Conservation (phyloP, 2,888 invertebrate species). For the Caenorhabditis sp. region DNA sequence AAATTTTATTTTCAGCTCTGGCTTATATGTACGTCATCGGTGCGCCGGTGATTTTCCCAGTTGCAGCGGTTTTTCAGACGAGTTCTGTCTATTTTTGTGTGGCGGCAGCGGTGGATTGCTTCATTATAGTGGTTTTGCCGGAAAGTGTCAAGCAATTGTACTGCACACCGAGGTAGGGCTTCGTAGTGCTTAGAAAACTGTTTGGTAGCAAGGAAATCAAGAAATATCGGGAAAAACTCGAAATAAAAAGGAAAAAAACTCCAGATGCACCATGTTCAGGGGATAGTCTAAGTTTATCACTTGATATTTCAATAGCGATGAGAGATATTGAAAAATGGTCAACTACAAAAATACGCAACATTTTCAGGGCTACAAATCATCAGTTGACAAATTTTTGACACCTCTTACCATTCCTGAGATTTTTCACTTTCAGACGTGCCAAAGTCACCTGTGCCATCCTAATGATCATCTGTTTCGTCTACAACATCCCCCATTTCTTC, state of each 20-base stretch:
- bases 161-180: constrained; percentile 78
- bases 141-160: constrained; percentile 73
- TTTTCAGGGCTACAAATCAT: neutral
- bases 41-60: constrained; percentile 80
- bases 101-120: constrained; percentile 82
- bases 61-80: constrained; percentile 82
- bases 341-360: too few relatives aligned
- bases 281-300: too few relatives aligned
- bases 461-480: constrained; percentile 74
- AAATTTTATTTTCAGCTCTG: constrained; percentile 69
- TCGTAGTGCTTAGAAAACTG: neutral
- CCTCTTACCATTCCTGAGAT: neutral
- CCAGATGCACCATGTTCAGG: too few relatives aligned
- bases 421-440: constrained; percentile 68
- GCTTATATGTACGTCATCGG: constrained; percentile 80
- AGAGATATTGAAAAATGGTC: too few relatives aligned
- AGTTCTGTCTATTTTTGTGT: constrained; percentile 82
- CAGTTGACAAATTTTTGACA: neutral
- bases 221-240: too few relatives aligned
- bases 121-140: constrained; percentile 75
- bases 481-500: constrained; percentile 82
- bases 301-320: too few relatives aligned
- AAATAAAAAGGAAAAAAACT: too few relatives aligned
- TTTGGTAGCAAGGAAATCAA: too few relatives aligned
- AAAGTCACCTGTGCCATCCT: constrained; percentile 75